These are phyloP conservation scores for Gavialis gangeticus DNA, from an alignment of 2,113 vertebrate genomes.

Conservation along the genomic window DNA sequence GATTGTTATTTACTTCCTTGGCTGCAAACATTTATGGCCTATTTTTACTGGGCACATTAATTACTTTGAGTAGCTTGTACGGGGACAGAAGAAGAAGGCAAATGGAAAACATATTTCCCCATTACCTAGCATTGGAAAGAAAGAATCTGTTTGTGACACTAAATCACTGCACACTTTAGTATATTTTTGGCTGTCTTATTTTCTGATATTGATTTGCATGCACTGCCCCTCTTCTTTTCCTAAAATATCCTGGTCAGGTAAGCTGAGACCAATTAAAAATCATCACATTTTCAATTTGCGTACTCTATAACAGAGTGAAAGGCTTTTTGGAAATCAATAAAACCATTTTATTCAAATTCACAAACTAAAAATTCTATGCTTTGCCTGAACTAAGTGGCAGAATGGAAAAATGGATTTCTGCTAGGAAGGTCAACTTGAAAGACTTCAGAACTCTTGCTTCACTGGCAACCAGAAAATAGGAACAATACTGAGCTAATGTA, in stretches of 20 bases:
- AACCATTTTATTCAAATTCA: neutral
- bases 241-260: neutral
- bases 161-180: neutral
- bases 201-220: neutral
- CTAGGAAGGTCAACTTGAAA: slow-evolving; percentile 11
- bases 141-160: neutral
- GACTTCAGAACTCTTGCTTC: slow-evolving; percentile 7
- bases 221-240: accelerated
- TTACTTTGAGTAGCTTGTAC: slow-evolving; percentile 51
- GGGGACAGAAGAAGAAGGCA: slow-evolving; percentile 20
- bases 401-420: neutral
- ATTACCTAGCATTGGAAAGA: neutral
- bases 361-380: neutral
- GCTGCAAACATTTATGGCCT: slow-evolving; percentile 49
- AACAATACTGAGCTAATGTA: neutral
- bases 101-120: neutral
- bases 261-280: neutral
- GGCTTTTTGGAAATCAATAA: neutral
- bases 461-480: neutral
- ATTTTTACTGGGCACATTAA: slow-evolving; percentile 50
- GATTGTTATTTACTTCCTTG: slow-evolving; percentile 49
- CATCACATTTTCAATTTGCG: neutral
- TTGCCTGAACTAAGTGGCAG: neutral
- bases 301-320: neutral
- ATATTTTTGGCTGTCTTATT: neutral